Evolutionary conservation across 1,140 invertebrate genomes (phyloP).

Genomic region (Sarcophaga bullata): DNA sequence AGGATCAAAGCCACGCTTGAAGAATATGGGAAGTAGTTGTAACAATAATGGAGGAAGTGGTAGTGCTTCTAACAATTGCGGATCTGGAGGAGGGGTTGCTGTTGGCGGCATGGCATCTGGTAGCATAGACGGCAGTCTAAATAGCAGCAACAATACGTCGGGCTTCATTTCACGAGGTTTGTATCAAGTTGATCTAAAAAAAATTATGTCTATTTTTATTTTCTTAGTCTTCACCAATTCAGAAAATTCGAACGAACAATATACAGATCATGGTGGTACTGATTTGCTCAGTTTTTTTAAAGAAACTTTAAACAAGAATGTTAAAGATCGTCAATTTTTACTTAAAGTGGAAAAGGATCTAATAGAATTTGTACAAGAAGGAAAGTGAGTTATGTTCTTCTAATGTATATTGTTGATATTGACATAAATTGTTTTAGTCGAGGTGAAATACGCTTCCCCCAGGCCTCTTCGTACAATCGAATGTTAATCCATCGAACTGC

Average conservation of each 20-base stretch:
- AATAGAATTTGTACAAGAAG: conserved; percentile 83
- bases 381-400: conserved; percentile 71
- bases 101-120: conserved; percentile 52
- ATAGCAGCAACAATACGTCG: conserved; percentile 62
- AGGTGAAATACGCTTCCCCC: conserved; percentile 84
- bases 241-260: conserved; percentile 86
- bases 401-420: not conserved
- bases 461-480: conserved; percentile 92
- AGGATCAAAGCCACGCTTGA: conserved; percentile 62
- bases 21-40: conserved; percentile 57
- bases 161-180: conserved; percentile 64
- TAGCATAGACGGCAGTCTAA: conserved; percentile 49
- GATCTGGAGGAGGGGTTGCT: conserved; percentile 35
- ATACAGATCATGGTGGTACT: conserved; percentile 80
- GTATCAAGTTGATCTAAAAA: conserved; percentile 43
- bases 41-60: conserved; percentile 53
- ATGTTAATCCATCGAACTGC: conserved; percentile 95
- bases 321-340: conserved; percentile 84
- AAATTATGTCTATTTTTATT: conserved; percentile 45
- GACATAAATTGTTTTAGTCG: conserved; percentile 61
- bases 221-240: conserved; percentile 64
- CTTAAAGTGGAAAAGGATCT: conserved; percentile 90
- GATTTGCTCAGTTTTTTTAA: conserved; percentile 89
- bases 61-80: conserved; percentile 10
- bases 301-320: conserved; percentile 89